Base-by-base conservation (phyloP, 2,797 vertebrate genomes). In the Micrastur ruficollis region DNA sequence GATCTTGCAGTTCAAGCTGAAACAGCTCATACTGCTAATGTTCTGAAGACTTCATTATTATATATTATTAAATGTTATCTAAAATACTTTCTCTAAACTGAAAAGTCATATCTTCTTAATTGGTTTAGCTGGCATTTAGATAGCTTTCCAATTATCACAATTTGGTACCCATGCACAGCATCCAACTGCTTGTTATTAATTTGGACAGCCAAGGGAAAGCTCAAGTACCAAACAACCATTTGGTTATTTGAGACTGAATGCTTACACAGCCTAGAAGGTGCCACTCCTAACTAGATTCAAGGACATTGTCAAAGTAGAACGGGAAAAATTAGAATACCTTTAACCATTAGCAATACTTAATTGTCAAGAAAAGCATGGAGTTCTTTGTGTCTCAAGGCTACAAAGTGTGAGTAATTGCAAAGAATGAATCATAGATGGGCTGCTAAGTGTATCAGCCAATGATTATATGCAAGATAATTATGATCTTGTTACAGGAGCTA, bases 371-470 rank as follows among this genome's bases (percentile, higher is more conserved):
- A 90, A 84, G 10, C 12, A 58, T 17, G 40, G 75, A 87, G 67
- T 56, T 82, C 63, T 82, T 81, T 65, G 70, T 31, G 83, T 93
- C 87, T 92, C 81, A 76, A 93, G 75, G 71, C 78, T 76, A 95
- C 29, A 23, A 58, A 90, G 34, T 42, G 11, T 50, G 58, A 84
- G 55, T 86, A 94, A 90, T 75, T 68, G 31, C 34, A 86, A 83
- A 91, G 46, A 92, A 96, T 92, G 49, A 97, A 96, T 96, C 49
- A 94, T 56, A 97, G 94, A 96, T 70, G 70, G 95, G 92, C 87
- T 95, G 95, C 81, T 96, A 97, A 98, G 91, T 93, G 16, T 55
- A 97, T 97, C 96, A 98, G 90, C 79, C 96, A 97, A 94, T 95
- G 94, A 95, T 67, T 80, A 71, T 47, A 94, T 26, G 49, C 83